Percentiles rank a stretch among this genome's conserved stretches.
phyloP scores from a whole-genome alignment of 2,888 invertebrate species.

The Lumbricus terrestris region DNA sequence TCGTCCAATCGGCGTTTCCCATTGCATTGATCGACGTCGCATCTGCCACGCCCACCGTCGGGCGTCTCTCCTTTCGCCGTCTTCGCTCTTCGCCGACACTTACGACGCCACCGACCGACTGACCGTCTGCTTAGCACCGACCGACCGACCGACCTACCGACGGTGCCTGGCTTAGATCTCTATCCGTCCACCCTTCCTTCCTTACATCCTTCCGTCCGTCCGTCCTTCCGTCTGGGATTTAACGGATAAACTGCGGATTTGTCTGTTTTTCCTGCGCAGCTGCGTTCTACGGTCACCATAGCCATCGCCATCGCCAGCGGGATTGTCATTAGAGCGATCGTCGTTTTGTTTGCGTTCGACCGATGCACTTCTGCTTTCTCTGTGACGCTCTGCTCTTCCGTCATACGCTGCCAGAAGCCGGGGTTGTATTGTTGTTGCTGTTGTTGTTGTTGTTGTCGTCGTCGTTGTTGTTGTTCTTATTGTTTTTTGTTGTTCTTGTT shows the following conservation, averaged over 20 bases:
- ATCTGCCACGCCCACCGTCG: not conserved
- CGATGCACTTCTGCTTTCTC: not conserved
- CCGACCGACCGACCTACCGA: not conserved
- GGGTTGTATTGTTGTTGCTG: not conserved
- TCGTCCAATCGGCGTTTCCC: not conserved
- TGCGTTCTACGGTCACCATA: not conserved
- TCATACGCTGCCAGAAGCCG: not conserved
- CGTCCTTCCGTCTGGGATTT: slow-evolving; percentile 6
- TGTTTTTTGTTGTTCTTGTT: not conserved
- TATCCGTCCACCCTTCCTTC: not conserved
- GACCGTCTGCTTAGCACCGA: not conserved
- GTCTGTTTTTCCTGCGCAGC: not conserved
- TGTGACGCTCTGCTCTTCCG: fast-evolving
- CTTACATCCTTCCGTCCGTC: not conserved
- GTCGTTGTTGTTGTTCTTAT: not conserved
- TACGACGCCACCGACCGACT: not conserved
- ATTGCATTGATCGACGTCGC: not conserved
- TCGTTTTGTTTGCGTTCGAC: not conserved
- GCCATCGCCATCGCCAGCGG: no score
- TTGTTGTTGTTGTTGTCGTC: no score
- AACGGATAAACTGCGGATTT: not conserved
- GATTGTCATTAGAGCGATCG: not conserved
- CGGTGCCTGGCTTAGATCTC: not conserved
- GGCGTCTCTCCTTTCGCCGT: not conserved
- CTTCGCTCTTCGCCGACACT: not conserved